phyloP scores from a whole-genome alignment of 2,888 invertebrate genomes.

The Rhimphoctona megacephalus region DNA sequence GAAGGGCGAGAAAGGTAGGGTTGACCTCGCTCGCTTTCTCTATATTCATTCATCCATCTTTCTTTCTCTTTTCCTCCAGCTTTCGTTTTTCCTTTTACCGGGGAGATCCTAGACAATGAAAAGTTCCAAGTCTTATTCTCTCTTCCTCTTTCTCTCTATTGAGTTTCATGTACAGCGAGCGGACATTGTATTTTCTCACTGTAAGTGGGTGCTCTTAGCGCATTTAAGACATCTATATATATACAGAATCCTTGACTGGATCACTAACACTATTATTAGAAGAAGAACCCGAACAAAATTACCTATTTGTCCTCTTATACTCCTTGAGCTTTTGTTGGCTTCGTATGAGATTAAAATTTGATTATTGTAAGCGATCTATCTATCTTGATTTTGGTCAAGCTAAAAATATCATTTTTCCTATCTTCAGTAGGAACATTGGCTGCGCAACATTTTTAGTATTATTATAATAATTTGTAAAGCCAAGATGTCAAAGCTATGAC shows the following conservation, averaged over 20 bases:
- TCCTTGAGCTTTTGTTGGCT: neutral
- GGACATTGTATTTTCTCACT: constrained; percentile 51
- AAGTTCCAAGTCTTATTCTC: constrained; percentile 21
- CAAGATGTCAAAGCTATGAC: neutral
- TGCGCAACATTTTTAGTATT: neutral
- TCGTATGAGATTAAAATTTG: neutral
- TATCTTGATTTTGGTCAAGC: neutral
- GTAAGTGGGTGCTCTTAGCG: constrained; percentile 25
- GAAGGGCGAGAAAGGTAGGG: neutral
- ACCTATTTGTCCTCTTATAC: constrained; percentile 1
- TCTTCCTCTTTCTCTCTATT: constrained; percentile 6
- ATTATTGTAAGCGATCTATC: neutral
- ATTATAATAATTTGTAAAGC: neutral
- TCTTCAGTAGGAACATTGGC: neutral
- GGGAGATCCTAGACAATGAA: constrained; percentile 29
- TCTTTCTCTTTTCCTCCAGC: constrained; percentile 46
- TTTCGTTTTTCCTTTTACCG: neutral
- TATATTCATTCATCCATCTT: constrained; percentile 34
- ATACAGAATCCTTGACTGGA: constrained; percentile 33
- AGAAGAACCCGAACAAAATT: constrained; percentile 20
- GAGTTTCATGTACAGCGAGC: constrained; percentile 19
- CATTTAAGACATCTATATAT: constrained; percentile 24
- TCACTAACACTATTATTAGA: constrained; percentile 32
- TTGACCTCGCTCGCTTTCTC: constrained; percentile 51
- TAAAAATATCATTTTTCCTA: neutral